Percentiles rank a stretch among this genome's conserved stretches.
Conservation (phyloP, 2,888 invertebrate species). For the Stenodera caucasica region DNA sequence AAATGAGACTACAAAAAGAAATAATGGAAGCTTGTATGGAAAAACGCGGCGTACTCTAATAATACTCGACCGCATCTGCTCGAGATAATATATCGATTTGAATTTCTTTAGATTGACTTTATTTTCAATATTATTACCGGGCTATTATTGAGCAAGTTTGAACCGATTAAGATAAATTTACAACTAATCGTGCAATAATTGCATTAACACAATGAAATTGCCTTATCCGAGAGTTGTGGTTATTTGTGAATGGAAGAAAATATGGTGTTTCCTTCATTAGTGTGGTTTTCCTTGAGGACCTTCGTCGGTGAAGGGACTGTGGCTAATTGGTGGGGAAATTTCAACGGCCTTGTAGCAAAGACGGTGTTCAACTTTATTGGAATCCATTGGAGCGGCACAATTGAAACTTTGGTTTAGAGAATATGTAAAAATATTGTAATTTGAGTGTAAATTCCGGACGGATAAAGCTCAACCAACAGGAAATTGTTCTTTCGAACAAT, state of each 20-base stretch:
- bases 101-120: not conserved
- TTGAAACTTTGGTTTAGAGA: slow-evolving; percentile 9
- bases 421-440: slow-evolving; percentile 26
- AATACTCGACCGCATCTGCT: not conserved
- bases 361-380: no score
- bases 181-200: no score
- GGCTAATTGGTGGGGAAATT: no score
- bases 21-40: not conserved
- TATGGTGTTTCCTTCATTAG: no score
- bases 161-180: no score
- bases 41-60: not conserved
- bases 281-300: no score
- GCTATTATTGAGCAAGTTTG: no score
- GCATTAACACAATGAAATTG: no score
- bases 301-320: no score
- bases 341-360: no score
- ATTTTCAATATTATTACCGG: not conserved
- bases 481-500: slow-evolving; percentile 15
- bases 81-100: not conserved
- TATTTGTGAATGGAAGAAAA: no score
- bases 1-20: not conserved
- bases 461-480: slow-evolving; percentile 16
- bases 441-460: slow-evolving; percentile 22
- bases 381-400: slow-evolving; percentile 13
- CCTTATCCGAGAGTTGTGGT: no score